These are phyloP conservation scores for Megalonaias nervosa DNA, from an alignment of 1,140 invertebrate genomes.

Conservation along the genomic window DNA sequence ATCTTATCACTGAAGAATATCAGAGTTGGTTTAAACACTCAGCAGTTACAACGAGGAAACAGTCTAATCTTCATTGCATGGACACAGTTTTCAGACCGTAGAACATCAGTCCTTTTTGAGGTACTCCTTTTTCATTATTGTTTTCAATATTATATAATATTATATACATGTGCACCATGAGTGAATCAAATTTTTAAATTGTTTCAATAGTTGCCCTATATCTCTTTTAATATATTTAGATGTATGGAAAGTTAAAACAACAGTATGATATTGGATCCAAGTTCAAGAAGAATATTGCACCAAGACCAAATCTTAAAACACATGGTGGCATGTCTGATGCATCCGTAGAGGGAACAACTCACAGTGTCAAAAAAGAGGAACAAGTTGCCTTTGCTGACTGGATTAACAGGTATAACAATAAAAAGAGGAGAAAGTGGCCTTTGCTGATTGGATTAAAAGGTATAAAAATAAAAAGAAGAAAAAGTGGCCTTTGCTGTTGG, in stretches of 20 bases:
- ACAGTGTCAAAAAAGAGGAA: constrained; percentile 85
- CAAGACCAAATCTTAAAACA: constrained; percentile 94
- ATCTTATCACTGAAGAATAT: too few species aligned
- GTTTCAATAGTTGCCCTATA: not conserved
- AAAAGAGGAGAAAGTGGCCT: not conserved
- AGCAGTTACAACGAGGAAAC: not conserved
- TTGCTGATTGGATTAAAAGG: not conserved
- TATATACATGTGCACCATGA: not conserved
- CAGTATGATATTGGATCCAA: constrained; percentile 88
- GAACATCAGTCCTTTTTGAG: not conserved
- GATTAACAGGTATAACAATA: constrained; percentile 87
- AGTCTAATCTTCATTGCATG: not conserved
- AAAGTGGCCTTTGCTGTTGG: not conserved
- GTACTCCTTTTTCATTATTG: not conserved
- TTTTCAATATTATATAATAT: not conserved
- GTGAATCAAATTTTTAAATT: not conserved
- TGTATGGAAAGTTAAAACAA: constrained; percentile 90
- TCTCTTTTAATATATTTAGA: constrained; percentile 71
- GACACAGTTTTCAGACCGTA: not conserved
- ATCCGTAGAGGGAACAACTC: constrained; percentile 90
- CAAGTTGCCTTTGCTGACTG: constrained; percentile 98
- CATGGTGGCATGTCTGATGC: constrained; percentile 95
- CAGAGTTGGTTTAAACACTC: too few species aligned
- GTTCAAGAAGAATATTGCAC: constrained; percentile 93
- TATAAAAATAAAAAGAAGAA: not conserved